Percentiles rank a stretch among this genome's conserved stretches.
Evolutionary conservation across 2,797 vertebrate genomes (phyloP).

Genomic region (Artibeus jamaicensis): DNA sequence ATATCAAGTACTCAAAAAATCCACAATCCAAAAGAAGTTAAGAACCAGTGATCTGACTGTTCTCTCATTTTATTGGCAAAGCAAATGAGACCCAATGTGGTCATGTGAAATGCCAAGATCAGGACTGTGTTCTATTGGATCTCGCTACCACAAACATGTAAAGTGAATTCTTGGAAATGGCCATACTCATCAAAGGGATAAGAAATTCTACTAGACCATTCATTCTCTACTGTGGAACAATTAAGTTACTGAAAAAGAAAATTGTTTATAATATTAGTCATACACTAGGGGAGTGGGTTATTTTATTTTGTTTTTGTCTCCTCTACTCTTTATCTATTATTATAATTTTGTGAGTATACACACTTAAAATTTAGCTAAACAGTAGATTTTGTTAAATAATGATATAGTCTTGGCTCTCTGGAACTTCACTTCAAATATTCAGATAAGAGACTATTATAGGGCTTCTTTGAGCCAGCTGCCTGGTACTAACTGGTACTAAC

Average conservation of each 20-base stretch:
- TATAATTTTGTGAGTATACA: background rate
- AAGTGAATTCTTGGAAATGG: background rate
- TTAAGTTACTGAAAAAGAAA: background rate
- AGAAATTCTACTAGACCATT: background rate
- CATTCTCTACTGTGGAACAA: background rate
- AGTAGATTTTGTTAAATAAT: background rate
- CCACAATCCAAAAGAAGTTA: constrained; percentile 6
- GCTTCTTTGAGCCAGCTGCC: background rate
- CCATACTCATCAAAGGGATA: background rate
- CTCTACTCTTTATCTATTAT: background rate
- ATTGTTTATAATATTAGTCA: constrained; percentile 6
- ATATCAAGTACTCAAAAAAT: background rate
- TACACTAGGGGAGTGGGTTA: background rate
- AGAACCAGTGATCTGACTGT: background rate
- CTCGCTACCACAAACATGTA: background rate
- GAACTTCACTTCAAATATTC: background rate
- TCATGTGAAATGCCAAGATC: background rate
- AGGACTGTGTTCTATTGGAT: background rate
- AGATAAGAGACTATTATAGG: background rate
- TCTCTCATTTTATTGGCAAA: background rate
- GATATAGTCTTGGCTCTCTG: background rate
- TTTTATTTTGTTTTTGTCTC: background rate
- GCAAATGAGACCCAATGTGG: background rate
- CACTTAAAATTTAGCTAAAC: background rate
- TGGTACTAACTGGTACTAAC: too few relatives aligned